Percentiles rank a stretch among this genome's conserved stretches.
phyloP scores from a whole-genome alignment of 2,888 invertebrate species.

The Belgica antarctica region DNA sequence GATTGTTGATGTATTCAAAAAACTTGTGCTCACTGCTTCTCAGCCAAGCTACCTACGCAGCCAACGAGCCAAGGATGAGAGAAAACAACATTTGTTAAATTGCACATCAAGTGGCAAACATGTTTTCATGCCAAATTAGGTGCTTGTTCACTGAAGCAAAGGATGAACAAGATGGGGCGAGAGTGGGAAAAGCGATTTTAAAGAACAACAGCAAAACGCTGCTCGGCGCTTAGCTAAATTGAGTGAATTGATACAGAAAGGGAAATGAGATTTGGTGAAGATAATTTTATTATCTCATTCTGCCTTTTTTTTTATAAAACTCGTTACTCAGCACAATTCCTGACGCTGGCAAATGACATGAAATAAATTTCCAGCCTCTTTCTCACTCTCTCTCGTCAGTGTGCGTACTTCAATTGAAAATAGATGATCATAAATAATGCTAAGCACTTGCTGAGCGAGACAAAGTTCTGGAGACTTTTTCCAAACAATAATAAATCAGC shows the following conservation, averaged over 20 bases:
- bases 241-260: slow-evolving; percentile 39
- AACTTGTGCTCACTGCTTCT: slow-evolving; percentile 62
- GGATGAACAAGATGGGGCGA: too few relatives aligned
- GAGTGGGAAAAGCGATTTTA: background rate
- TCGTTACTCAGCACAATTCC: too few relatives aligned
- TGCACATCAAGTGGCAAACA: background rate
- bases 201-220: background rate
- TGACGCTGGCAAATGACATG: background rate
- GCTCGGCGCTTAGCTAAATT: slow-evolving; percentile 24
- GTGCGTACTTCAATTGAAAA: slow-evolving; percentile 32
- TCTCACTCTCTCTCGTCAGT: background rate
- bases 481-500: slow-evolving; percentile 34
- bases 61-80: background rate
- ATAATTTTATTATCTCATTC: slow-evolving; percentile 26
- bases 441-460: too few relatives aligned
- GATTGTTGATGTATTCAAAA: slow-evolving; percentile 75
- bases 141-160: background rate
- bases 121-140: slow-evolving; percentile 16
- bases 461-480: slow-evolving; percentile 2
- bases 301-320: background rate
- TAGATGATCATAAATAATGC: slow-evolving; percentile 42
- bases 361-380: background rate
- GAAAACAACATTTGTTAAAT: background rate
- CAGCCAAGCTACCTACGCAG: slow-evolving; percentile 55
- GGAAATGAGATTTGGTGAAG: background rate